Evolutionary conservation across 2,797 vertebrate genomes (phyloP), one percentile per base, ranked within the genome.

Genomic region (Syngnathus rostellatus): DNA sequence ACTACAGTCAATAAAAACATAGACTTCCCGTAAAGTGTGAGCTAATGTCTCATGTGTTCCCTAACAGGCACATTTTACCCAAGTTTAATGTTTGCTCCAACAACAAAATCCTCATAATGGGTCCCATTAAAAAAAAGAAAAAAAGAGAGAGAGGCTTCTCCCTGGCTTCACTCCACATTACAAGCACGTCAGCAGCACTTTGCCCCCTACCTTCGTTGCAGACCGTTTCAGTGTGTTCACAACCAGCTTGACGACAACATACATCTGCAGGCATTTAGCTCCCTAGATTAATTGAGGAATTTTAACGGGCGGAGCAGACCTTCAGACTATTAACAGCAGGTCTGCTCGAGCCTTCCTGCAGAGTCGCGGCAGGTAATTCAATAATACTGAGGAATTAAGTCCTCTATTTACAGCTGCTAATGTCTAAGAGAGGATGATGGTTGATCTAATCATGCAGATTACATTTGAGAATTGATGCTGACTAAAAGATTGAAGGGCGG

Each of bases 321-420:
- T 71, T 61, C 54, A 71, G 74, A 53, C 60, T 43, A 57, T 68
- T 60, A 62, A 64, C 69, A 25, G 67, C 45, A n/a, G 41, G 63
- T 67, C 67, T 74, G 64, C 68, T 2, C 12, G 70, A 66, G 76
- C 67, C 64, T 68, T 65, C 82, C 79, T 68, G 76, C 79, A 75
- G 82, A 71, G 75, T 12, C 38, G 66, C 77, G 76, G 62, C 77
- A 43, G 63, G 71, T 86, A 81, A 87, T 80, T 82, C 76, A 74
- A 73, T 85, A 79, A 81, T 64, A 68, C 40, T 2, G 46, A 72
- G 81, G 83, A 83, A 78, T 88, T 83, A 79, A 66, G 66, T 79
- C 68, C 73, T 80, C 77, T 84, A 81, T 87, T 86, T 87, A 84
- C 80, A 79, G 78, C 69, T 23, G 51, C 25, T 79, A 72, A 78